phyloP scores from a whole-genome alignment of 2,797 vertebrate genomes.

The Fundulus diaphanus region DNA sequence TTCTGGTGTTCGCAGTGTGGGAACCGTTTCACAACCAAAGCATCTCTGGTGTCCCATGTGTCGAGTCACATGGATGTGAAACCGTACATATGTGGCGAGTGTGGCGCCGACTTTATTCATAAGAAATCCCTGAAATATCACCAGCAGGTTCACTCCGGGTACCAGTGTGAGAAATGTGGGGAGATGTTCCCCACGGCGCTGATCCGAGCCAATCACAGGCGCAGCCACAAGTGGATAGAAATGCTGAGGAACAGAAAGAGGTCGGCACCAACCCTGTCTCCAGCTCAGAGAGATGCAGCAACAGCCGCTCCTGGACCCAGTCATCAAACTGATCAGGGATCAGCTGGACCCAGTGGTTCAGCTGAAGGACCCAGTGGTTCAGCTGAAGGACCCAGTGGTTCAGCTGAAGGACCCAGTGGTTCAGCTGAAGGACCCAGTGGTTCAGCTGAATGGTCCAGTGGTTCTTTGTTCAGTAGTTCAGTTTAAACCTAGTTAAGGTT shows the following conservation, averaged over 20 bases:
- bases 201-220: neutral
- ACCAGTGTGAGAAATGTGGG: neutral
- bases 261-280: neutral
- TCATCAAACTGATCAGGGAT: neutral
- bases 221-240: neutral
- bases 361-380: too few species aligned
- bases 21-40: neutral
- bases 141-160: neutral
- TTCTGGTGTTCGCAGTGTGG: neutral
- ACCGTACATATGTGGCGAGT: neutral
- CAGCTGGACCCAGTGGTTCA: neutral
- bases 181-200: neutral
- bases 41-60: accelerated
- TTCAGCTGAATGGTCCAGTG: too few species aligned
- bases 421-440: too few species aligned
- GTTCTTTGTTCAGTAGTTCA: too few species aligned
- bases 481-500: too few species aligned
- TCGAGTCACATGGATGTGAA: neutral
- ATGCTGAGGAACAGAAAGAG: neutral
- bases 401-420: too few species aligned
- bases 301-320: neutral
- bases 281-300: too few species aligned
- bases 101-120: neutral
- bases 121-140: neutral
- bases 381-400: too few species aligned